Evolutionary conservation across 2,113 vertebrate species (phyloP).

Genomic region (Phalacrocorax pelagicus): DNA sequence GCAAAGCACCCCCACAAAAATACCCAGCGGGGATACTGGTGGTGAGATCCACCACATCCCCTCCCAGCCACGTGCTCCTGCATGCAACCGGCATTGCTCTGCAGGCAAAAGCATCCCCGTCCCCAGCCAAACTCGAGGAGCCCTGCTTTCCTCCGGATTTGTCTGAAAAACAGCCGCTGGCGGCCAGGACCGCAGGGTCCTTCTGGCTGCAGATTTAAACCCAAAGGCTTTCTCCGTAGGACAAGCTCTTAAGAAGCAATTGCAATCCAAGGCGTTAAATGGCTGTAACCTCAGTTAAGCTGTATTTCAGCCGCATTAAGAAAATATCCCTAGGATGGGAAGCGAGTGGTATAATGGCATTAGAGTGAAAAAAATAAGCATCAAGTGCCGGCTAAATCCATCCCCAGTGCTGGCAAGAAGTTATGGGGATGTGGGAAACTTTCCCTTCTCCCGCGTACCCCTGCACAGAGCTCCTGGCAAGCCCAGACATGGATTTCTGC

Average conservation of each 20-base stretch:
- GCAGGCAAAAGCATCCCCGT: not conserved
- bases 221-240: conserved; percentile 41
- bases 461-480: not conserved
- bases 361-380: conserved; percentile 31
- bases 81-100: fast-evolving
- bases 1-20: not conserved
- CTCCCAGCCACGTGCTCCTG: not conserved
- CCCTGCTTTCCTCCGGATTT: not conserved
- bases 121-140: not conserved
- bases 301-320: conserved; percentile 51
- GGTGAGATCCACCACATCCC: not conserved
- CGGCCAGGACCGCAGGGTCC: not conserved
- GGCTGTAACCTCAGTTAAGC: conserved; percentile 46
- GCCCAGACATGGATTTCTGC: not conserved
- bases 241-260: conserved; percentile 30
- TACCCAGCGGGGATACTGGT: not conserved
- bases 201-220: not conserved
- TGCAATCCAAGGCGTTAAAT: conserved; percentile 13
- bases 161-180: conserved; percentile 10
- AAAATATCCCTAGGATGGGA: conserved; percentile 49
- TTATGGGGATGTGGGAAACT: not conserved
- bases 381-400: not conserved
- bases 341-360: conserved; percentile 58
- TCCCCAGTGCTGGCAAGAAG: not conserved
- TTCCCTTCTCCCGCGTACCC: not conserved